These are phyloP conservation scores for Portevinia maculata DNA, from an alignment of 2,888 invertebrate species.

Conservation along the genomic window DNA sequence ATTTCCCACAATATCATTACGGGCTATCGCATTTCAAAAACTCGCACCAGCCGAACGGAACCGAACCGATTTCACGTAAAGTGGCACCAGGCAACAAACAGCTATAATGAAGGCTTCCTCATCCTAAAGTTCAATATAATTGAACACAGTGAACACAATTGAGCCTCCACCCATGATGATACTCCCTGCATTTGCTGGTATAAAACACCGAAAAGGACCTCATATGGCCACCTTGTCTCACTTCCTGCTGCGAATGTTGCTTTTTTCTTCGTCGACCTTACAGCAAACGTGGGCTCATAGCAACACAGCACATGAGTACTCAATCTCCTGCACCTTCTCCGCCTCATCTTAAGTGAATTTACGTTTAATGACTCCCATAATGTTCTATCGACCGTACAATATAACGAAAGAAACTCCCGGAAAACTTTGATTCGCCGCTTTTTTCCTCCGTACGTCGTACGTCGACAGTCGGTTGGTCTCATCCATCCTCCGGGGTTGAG, in stretches of 20 bases:
- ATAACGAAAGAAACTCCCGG: slow-evolving; percentile 60
- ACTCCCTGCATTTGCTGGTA: slow-evolving; percentile 29
- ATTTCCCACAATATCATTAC: slow-evolving; percentile 73
- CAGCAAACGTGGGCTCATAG: slow-evolving; percentile 45
- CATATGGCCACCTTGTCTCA: slow-evolving; percentile 28
- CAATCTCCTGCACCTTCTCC: background rate
- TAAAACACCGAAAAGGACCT: slow-evolving; percentile 1
- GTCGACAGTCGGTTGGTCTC: too few species aligned
- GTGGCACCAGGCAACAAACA: background rate
- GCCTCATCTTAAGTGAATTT: slow-evolving; percentile 62
- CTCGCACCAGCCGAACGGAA: slow-evolving; percentile 35
- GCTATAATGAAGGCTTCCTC: slow-evolving; percentile 34
- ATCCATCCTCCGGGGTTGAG: slow-evolving; percentile 28
- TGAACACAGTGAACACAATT: slow-evolving; percentile 54
- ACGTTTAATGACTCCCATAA: slow-evolving; percentile 71
- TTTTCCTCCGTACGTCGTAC: too few species aligned
- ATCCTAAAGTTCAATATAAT: slow-evolving; percentile 67
- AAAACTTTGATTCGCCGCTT: slow-evolving; percentile 68
- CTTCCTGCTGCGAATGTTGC: slow-evolving; percentile 57
- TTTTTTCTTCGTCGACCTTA: slow-evolving; percentile 10
- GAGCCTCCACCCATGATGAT: background rate
- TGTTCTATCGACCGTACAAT: slow-evolving; percentile 71
- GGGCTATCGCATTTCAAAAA: slow-evolving; percentile 53
- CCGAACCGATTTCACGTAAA: slow-evolving; percentile 7
- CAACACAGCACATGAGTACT: slow-evolving; percentile 10